Evolutionary conservation across 2,888 invertebrate species (phyloP).

Genomic region (Dasysyrphus tricinctus): DNA sequence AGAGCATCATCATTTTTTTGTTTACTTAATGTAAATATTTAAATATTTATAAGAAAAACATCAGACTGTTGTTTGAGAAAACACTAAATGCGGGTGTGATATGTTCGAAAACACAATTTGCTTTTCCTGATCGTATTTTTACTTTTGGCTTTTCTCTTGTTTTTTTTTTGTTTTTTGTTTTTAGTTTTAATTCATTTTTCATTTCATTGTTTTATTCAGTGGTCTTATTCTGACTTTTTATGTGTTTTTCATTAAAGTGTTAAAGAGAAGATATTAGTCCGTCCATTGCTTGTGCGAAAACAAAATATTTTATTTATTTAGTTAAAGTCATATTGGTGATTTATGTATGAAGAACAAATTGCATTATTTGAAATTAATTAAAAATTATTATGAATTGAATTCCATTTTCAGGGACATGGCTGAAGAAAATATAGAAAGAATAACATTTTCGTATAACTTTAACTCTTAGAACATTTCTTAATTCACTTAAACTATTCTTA

Average conservation of each 20-base stretch:
- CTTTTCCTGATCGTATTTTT: slow-evolving; percentile 8
- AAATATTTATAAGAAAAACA: slow-evolving; percentile 83
- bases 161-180: neutral
- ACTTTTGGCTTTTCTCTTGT: neutral
- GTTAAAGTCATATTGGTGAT: slow-evolving; percentile 10
- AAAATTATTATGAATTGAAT: slow-evolving; percentile 4
- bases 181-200: no score
- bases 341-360: slow-evolving; percentile 1
- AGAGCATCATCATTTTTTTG: slow-evolving; percentile 77
- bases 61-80: slow-evolving; percentile 81
- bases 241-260: slow-evolving; percentile 5
- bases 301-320: slow-evolving; percentile 12
- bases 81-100: slow-evolving; percentile 77
- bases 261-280: neutral
- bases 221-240: slow-evolving; percentile 17
- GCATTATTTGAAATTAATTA: slow-evolving; percentile 5
- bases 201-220: slow-evolving; percentile 41
- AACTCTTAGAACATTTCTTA: no score
- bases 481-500: neutral
- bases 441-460: neutral
- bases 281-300: neutral
- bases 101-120: slow-evolving; percentile 63
- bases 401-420: neutral
- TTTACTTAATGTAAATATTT: slow-evolving; percentile 82
- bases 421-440: neutral